Percentiles rank a stretch among this genome's conserved stretches.
phyloP scores from a whole-genome alignment of 2,797 vertebrate genomes.

The Chaenodraco wilsoni region DNA sequence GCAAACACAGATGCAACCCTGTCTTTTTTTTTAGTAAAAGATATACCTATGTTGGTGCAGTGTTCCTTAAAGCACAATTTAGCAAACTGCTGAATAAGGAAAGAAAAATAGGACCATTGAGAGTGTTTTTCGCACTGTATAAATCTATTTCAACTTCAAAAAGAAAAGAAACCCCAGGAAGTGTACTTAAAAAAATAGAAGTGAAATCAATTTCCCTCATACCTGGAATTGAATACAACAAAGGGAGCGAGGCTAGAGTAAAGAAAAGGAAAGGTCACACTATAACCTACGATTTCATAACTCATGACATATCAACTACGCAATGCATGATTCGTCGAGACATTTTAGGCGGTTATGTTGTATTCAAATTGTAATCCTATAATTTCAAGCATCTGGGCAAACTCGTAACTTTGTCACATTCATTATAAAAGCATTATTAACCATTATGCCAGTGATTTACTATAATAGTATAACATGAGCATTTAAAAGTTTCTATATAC shows the following conservation, averaged over 20 bases:
- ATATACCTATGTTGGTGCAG: constrained; percentile 8
- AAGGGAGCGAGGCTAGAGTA: constrained; percentile 3
- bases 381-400: background rate
- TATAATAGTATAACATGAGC: no score
- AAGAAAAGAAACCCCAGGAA: constrained; percentile 25
- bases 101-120: constrained; percentile 24
- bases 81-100: constrained; percentile 19
- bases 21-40: background rate
- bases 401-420: background rate
- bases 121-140: background rate
- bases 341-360: background rate
- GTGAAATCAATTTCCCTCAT: constrained; percentile 4
- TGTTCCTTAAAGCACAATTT: constrained; percentile 26
- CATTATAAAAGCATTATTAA: background rate
- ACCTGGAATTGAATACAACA: constrained; percentile 14
- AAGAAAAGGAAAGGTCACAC: background rate
- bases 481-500: background rate
- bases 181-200: constrained; percentile 7
- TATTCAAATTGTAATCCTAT: background rate
- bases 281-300: background rate
- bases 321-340: background rate
- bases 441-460: background rate
- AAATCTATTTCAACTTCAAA: constrained; percentile 42
- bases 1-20: background rate
- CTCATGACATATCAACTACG: background rate